These are phyloP conservation scores for Corythoichthys intestinalis DNA, from an alignment of 2,113 vertebrate species.

Conservation along the genomic window DNA sequence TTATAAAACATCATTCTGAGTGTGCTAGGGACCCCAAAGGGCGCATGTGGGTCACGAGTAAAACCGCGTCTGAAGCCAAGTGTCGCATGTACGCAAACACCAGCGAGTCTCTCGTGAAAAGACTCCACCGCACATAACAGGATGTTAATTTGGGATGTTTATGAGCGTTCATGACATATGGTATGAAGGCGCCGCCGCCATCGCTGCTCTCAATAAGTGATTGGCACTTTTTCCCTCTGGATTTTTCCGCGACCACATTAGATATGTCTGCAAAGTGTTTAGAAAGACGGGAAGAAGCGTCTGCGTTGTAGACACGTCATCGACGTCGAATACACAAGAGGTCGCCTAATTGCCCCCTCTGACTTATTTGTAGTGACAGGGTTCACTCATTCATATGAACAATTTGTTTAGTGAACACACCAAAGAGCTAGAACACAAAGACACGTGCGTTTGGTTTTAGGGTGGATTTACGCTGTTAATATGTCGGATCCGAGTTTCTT, in stretches of 20 bases:
- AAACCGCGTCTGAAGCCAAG: slow-evolving; percentile 41
- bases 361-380: slow-evolving; percentile 36
- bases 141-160: slow-evolving; percentile 67
- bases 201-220: slow-evolving; percentile 36
- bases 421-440: slow-evolving; percentile 25
- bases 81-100: slow-evolving; percentile 46
- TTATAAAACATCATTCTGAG: background rate
- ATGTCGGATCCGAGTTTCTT: slow-evolving; percentile 36
- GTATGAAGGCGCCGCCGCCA: slow-evolving; percentile 10
- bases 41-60: background rate
- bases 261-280: slow-evolving; percentile 41
- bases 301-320: slow-evolving; percentile 42
- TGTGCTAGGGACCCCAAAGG: background rate
- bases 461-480: slow-evolving; percentile 32
- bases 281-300: slow-evolving; percentile 46
- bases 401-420: slow-evolving; percentile 17
- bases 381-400: slow-evolving; percentile 51
- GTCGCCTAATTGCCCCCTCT: slow-evolving; percentile 35
- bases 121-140: slow-evolving; percentile 58
- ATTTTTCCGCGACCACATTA: slow-evolving; percentile 26
- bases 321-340: slow-evolving; percentile 29
- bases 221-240: slow-evolving; percentile 25
- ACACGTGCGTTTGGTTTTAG: slow-evolving; percentile 42
- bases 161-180: slow-evolving; percentile 38
- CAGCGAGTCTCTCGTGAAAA: slow-evolving; percentile 43